Base-by-base conservation (phyloP, 2,888 invertebrate species). In the Ethmia dodecea region DNA sequence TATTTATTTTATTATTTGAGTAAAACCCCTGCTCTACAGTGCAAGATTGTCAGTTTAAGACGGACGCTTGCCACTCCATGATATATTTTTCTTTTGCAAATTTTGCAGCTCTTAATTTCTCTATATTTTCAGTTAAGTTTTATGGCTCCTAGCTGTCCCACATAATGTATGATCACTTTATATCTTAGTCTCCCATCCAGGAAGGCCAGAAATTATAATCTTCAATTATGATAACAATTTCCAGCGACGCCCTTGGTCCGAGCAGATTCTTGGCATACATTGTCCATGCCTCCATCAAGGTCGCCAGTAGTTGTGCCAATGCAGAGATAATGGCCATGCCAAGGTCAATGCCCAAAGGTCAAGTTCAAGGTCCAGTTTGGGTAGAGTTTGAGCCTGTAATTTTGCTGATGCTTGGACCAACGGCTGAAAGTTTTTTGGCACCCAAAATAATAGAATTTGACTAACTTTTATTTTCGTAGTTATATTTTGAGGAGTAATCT, bases 231-330 rank as follows among this genome's bases (percentile, higher is more conserved):
- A 13, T 35, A 47, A 43, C 46, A 46, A 55, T 62, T 73, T 73
- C 61, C 83, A 87, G 87, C 77, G 13, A 68, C 83, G 66, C 86
- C 86, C 47, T 84, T 87, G 86, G 87, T 86, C 86, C 87, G 84
- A 74, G 83, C 86, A 64, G 86, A 84, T 55, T 87, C 87, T 49
- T 87, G 87, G 87, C 78, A 84, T 51, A 86, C 83, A 35, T 70
- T 86, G 59, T 80, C 86, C 40, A 87, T 86, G 86, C 86, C 87
- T 40, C 81, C 81, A n/a, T 73, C 84, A 55, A 66, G 83, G 60
- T 76, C 83, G 40, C 78, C 81, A 38, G 69, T 80, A 44, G 63
- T 81, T 44, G 71, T 83, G 51, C 78, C 77, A 47, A 62, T 64
- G 55, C 59, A 56, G 63, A 66, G 65, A 52, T 52, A 59, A 53